Conservation (phyloP, 2,113 vertebrate genomes). For the Oryctolagus cuniculus region DNA sequence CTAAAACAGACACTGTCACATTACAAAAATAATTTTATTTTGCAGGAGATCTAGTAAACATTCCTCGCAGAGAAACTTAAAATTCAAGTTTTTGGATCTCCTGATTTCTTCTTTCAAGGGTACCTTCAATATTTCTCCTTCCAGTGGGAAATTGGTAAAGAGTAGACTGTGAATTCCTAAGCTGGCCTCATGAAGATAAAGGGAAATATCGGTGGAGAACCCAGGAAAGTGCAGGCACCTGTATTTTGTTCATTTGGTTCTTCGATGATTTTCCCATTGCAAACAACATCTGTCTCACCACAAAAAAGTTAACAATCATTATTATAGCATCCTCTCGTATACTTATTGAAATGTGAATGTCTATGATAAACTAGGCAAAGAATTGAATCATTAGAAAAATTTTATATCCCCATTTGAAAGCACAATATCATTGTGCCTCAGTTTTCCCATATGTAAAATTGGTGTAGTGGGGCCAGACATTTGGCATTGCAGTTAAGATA, state of each 20-base stretch:
- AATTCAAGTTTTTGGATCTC: conserved; percentile 29
- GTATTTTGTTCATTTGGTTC: not conserved
- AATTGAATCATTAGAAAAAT: not conserved
- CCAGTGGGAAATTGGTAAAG: not conserved
- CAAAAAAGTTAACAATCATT: conserved; percentile 11
- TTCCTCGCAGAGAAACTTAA: not conserved
- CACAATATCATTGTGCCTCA: not conserved
- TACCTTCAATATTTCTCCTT: not conserved
- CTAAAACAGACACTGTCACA: not conserved
- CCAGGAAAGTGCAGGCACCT: not conserved
- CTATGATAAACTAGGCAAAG: conserved; percentile 14
- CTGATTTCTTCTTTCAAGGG: not conserved
- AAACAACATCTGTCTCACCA: not conserved
- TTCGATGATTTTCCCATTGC: not conserved
- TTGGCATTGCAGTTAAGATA: too few relatives aligned
- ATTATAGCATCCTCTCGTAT: not conserved
- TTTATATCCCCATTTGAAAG: not conserved
- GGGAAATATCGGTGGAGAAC: not conserved
- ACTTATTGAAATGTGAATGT: conserved; percentile 19
- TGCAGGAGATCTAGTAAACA: not conserved
- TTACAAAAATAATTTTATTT: conserved; percentile 29
- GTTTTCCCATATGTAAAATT: not conserved
- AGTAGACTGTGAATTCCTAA: not conserved
- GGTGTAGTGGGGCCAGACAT: not conserved
- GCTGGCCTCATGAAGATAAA: not conserved